Percentiles rank a stretch among this genome's conserved stretches.
phyloP scores from a whole-genome alignment of 2,888 invertebrate genomes.

The Rhodophaea formosa region DNA sequence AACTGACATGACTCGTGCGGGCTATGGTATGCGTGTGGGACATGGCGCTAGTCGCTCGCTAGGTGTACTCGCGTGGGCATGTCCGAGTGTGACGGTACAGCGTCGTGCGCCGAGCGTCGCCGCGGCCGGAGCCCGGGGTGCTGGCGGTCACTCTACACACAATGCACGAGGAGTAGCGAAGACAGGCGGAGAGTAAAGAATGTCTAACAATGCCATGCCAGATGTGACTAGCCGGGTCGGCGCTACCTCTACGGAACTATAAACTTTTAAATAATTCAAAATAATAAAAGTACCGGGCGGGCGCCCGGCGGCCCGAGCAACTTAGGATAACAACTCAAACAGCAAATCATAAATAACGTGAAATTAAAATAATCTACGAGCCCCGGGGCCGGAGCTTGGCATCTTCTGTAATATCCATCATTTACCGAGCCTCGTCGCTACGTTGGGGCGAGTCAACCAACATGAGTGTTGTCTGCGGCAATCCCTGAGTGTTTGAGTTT shows the following conservation, averaged over 20 bases:
- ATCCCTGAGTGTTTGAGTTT: background rate
- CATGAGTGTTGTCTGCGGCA: background rate
- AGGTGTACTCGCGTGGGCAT: constrained; percentile 19
- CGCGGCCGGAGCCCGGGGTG: constrained; percentile 1
- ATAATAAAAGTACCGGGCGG: constrained; percentile 20
- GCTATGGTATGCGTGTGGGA: constrained; percentile 24
- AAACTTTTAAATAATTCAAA: constrained; percentile 35
- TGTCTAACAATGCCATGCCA: constrained; percentile 69
- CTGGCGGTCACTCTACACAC: background rate
- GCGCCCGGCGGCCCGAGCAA: constrained; percentile 24
- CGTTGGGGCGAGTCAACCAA: background rate
- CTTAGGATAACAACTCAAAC: constrained; percentile 27
- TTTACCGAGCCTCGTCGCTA: background rate
- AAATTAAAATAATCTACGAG: constrained; percentile 9
- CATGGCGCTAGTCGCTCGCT: constrained; percentile 24
- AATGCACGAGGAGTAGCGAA: constrained; percentile 43
- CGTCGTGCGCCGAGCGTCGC: background rate
- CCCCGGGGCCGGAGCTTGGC: background rate
- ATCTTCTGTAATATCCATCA: background rate
- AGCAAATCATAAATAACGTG: constrained; percentile 26
- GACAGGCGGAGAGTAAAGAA: constrained; percentile 57
- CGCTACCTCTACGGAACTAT: constrained; percentile 49
- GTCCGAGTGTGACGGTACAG: constrained; percentile 22
- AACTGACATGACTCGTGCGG: constrained; percentile 27
- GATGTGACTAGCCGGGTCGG: constrained; percentile 56